Evolutionary conservation across 2,113 vertebrate species (phyloP).

Genomic region (Upupa epops): DNA sequence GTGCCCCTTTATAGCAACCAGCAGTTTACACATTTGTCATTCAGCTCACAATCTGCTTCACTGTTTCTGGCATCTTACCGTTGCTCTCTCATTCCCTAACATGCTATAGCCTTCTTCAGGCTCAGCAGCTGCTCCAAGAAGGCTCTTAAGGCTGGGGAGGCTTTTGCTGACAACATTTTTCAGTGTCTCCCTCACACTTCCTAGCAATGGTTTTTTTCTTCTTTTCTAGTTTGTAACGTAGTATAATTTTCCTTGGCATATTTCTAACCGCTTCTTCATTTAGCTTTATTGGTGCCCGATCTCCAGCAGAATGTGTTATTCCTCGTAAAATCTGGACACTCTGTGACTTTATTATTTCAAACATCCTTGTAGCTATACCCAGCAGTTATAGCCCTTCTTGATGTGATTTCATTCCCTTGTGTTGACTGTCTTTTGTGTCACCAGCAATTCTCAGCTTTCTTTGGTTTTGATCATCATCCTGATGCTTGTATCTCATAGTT

Average conservation of each 20-base stretch:
- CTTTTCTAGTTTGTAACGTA: neutral
- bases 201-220: neutral
- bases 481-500: neutral
- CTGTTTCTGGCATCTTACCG: slow-evolving; percentile 17
- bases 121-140: slow-evolving; percentile 44
- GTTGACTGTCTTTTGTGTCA: neutral
- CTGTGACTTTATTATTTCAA: neutral
- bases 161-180: slow-evolving; percentile 12
- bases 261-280: slow-evolving; percentile 8
- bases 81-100: slow-evolving; percentile 30
- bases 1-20: slow-evolving; percentile 39
- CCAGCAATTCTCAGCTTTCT: neutral
- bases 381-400: neutral
- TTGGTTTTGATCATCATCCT: neutral
- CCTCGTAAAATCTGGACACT: neutral
- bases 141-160: neutral
- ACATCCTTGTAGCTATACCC: neutral
- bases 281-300: neutral
- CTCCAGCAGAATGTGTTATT: neutral
- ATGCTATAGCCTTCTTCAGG: slow-evolving; percentile 33
- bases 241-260: neutral
- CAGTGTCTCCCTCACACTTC: slow-evolving; percentile 1
- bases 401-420: neutral
- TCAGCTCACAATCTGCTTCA: slow-evolving; percentile 49
- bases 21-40: slow-evolving; percentile 51